Conservation (phyloP, 2,797 vertebrate species). For the Eulemur mongoz region DNA sequence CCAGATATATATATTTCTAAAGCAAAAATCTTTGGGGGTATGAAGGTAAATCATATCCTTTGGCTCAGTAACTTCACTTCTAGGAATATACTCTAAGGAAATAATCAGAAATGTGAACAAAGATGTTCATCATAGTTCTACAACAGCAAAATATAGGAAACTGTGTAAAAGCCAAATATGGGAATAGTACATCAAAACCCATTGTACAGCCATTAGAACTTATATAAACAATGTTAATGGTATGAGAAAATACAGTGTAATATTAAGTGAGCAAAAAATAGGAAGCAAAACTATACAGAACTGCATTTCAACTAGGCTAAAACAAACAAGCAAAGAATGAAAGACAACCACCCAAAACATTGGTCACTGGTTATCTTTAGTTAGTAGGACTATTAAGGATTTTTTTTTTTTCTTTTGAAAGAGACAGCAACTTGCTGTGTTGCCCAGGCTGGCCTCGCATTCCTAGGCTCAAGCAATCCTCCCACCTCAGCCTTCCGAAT, state of each 20-base stretch:
- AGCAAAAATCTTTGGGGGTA: background rate
- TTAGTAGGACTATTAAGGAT: background rate
- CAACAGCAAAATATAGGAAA: background rate
- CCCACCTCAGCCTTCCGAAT: background rate
- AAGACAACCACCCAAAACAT: background rate
- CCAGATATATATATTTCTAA: background rate
- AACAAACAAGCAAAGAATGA: background rate
- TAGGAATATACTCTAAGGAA: background rate
- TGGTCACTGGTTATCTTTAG: background rate
- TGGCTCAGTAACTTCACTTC: background rate
- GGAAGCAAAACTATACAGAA: background rate
- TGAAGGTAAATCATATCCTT: background rate
- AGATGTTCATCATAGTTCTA: background rate
- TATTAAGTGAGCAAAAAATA: background rate
- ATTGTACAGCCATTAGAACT: background rate
- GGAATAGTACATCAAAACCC: background rate
- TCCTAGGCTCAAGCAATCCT: background rate
- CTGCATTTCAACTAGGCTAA: background rate
- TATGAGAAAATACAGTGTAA: conserved; percentile 11
- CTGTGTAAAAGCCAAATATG: background rate
- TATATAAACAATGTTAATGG: background rate
- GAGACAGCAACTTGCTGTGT: background rate
- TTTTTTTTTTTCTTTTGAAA: background rate
- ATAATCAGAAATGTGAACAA: conserved; percentile 25
- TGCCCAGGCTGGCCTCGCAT: background rate